Base-by-base conservation (phyloP, 1,140 invertebrate genomes). In the Leptestheria dahalacensis region DNA sequence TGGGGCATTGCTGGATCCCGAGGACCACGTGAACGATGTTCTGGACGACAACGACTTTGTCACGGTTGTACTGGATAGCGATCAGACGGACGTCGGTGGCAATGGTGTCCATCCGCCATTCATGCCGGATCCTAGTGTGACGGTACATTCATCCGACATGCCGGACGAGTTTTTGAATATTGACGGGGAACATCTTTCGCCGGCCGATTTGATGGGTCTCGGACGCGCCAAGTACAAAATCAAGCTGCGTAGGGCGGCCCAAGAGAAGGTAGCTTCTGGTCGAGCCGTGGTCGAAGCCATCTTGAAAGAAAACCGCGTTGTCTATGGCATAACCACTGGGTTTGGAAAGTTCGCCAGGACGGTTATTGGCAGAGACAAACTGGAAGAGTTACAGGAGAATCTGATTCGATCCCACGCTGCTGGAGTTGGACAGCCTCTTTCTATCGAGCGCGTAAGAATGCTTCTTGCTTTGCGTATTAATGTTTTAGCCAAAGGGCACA, bases 291-390 rank as follows among this genome's bases (percentile, higher is more conserved):
- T 83, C n/a, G 82, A 83, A 57, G 73, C 76, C 52, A 79, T 83
- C 61, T 65, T 83, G 20, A 69, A 71, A 62, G 78, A 79, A 64
- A 79, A 82, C 60, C 66, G 60, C 80, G 79, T 81, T 61, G 82
- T 82, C 4, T 86, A 86, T 69, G 84, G 83, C 20, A 80, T 86
- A 33, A 86, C 82, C 3, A 86, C 84, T n/a, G 84, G 84, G 29
- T 85, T 86, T 69, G 84, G 84, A 56, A 85, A 83, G 62, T 86
- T 86, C 74, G 80, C 84, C 0, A 73, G 74, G 4, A 79, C 76
- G 1, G 70, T 75, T 6, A 83, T 86, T 56, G 66, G 70, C 20
- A 71, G 71, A 18, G 76, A 82, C 52, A 78, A 85, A 64, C 69
- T 86, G 1, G 71, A 75, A 57, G 74, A 82, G 65, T 72, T 86